Conservation (phyloP, 2,797 vertebrate species). For the Eulemur albifrons region DNA sequence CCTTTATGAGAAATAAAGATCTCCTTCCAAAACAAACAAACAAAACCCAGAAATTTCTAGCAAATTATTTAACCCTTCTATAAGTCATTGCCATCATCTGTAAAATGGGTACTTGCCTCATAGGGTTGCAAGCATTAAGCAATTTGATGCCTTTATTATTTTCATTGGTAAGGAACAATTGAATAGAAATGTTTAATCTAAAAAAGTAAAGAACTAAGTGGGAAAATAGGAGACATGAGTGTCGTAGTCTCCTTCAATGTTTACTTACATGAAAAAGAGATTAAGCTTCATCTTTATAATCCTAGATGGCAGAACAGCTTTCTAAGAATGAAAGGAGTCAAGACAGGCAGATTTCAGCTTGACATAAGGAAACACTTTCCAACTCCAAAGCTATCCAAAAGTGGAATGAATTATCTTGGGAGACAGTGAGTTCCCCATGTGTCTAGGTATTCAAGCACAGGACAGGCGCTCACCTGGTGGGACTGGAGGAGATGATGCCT, state of each 20-base stretch:
- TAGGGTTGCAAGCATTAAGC: not conserved
- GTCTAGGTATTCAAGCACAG: not conserved
- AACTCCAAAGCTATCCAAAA: not conserved
- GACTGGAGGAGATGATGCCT: not conserved
- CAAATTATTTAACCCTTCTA: not conserved
- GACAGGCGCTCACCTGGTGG: not conserved
- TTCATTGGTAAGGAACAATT: not conserved
- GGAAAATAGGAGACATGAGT: not conserved
- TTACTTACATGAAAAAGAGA: not conserved
- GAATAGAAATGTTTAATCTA: not conserved
- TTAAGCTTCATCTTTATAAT: not conserved
- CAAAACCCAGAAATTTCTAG: not conserved
- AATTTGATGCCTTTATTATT: slow-evolving; percentile 4
- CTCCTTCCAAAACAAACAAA: not conserved
- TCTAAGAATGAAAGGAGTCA: not conserved
- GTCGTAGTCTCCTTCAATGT: not conserved
- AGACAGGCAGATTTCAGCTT: not conserved
- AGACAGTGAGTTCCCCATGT: not conserved
- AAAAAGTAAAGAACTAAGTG: not conserved
- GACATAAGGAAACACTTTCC: not conserved
- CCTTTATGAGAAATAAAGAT: not conserved
- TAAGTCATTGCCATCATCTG: not conserved
- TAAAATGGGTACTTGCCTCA: not conserved
- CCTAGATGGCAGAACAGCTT: not conserved
- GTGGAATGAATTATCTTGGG: not conserved